Evolutionary conservation across 2,797 vertebrate species (phyloP), one percentile per base, ranked within the genome.

Genomic region (Thaleichthys pacificus): DNA sequence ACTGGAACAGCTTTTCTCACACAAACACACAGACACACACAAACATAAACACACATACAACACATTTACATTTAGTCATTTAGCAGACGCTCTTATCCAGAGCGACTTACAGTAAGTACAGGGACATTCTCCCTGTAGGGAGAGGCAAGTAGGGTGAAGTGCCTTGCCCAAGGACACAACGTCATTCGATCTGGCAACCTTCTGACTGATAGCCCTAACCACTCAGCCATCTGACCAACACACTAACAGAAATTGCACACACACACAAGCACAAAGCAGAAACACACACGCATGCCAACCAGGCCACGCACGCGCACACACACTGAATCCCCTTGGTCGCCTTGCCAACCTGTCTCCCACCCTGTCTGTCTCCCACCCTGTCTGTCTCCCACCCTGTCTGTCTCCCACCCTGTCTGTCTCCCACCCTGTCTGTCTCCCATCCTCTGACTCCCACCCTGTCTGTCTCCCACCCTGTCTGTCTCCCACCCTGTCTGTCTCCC

Each of bases 1-100:
- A 80, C 78, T 72, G 14, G 63, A 76, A 58, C 73, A 12, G 2
- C 22, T 68, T 73, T 61, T 51, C 80, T 70, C 75, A 61, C 47
- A 24, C 64, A 60, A 35, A 42, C 35, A 42, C 32, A 14, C 30
- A 60, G 12, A 58, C 68, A 60, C 30, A 42, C n/a, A 24, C 30
- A 42, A 57, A 61, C 57, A 47, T 32, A 30, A 79, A 69, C 76
- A 78, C 4, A 38, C 67, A 38, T 54, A 32, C 30, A 69, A 11
- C n/a, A n/a, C n/a, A n/a, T n/a, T n/a, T n/a, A n/a, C n/a, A n/a
- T n/a, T n/a, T n/a, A n/a, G n/a, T n/a, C n/a, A n/a, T n/a, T n/a
- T n/a, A n/a, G n/a, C n/a, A n/a, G n/a, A n/a, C n/a, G n/a, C n/a
- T n/a, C n/a, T n/a, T n/a, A n/a, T n/a, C n/a, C n/a, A n/a, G n/a